Base-by-base conservation (phyloP, 2,888 invertebrate genomes). In the Venusia cambrica region DNA sequence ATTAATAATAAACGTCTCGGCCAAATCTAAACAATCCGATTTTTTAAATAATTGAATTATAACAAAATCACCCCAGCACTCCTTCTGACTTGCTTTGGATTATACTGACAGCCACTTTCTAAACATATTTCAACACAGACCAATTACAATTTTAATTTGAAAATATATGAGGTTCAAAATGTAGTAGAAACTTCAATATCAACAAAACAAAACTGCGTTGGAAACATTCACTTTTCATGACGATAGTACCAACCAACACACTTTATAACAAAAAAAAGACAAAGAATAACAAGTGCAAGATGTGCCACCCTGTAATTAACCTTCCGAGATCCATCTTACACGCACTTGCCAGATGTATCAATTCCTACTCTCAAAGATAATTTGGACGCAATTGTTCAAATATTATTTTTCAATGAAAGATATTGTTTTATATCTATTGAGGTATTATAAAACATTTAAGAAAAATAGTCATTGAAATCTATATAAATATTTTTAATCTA, bases 381-480 rank as follows among this genome's bases (percentile, higher is more conserved):
- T 51, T 48, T 51, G 38, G 52, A 53, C 38, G 54, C 61, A 57
- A 58, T 59, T 62, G 49, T 54, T 51, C 57, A 64, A 66, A 66
- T 61, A 61, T 62, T 50, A 57, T 51, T 56, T 49, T n/a, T n/a
- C n/a, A n/a, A n/a, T n/a, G n/a, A n/a, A n/a, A n/a, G n/a, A n/a
- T n/a, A n/a, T n/a, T n/a, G n/a, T n/a, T n/a, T n/a, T n/a, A n/a
- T n/a, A n/a, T n/a, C n/a, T 47, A 48, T 44, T 13, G 36, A 28
- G 29, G 48, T 54, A 54, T 37, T 57, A 44, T 60, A 59, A 35
- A 61, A 46, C 54, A 49, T 53, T 54, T 51, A 52, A 55, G 39
- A 42, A 50, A 55, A 61, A 62, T 62, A 68, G 66, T 62, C 63
- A 50, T 51, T 61, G 42, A 45, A 57, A 54, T 59, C 41, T 54